Percentiles rank a stretch among this genome's conserved stretches.
phyloP scores from a whole-genome alignment of 2,113 vertebrate species.

The Phaethornis superciliosus region DNA sequence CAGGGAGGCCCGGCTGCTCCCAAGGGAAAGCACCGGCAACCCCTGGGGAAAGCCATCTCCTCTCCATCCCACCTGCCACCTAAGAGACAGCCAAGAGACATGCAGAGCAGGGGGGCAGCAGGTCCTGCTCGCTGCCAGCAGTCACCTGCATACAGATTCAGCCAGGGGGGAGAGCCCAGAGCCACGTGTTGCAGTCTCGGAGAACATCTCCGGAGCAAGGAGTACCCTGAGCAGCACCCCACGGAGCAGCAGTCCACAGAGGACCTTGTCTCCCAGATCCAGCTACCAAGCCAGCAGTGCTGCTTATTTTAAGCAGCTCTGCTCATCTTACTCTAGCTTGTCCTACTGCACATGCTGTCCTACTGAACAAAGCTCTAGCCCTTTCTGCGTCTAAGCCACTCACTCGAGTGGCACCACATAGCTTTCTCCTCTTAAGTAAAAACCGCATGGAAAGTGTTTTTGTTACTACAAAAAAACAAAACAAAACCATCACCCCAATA shows the following conservation, averaged over 20 bases:
- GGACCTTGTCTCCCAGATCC: not conserved
- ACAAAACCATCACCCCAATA: not conserved
- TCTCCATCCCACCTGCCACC: not conserved
- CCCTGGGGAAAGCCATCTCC: not conserved
- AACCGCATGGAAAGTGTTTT: not conserved
- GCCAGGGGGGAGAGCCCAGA: not conserved
- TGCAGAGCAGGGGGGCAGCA: not conserved
- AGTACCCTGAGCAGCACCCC: not conserved
- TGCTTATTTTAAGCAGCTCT: not conserved
- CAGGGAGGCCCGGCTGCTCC: not conserved
- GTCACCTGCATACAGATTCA: not conserved
- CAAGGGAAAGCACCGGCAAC: not conserved
- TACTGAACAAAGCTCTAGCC: conserved; percentile 12
- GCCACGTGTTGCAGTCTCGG: rapidly evolving
- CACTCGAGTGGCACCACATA: not conserved
- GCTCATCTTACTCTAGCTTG: not conserved
- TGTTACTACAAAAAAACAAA: not conserved
- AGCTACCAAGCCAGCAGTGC: not conserved
- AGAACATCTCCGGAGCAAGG: not conserved
- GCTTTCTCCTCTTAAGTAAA: not conserved
- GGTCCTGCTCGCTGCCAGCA: not conserved
- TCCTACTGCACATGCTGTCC: not conserved
- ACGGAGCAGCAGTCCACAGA: not conserved
- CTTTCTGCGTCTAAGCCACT: not conserved
- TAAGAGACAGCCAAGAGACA: rapidly evolving